Base-by-base conservation (phyloP, 1,140 invertebrate genomes). In the Philopotamus ludificatus region DNA sequence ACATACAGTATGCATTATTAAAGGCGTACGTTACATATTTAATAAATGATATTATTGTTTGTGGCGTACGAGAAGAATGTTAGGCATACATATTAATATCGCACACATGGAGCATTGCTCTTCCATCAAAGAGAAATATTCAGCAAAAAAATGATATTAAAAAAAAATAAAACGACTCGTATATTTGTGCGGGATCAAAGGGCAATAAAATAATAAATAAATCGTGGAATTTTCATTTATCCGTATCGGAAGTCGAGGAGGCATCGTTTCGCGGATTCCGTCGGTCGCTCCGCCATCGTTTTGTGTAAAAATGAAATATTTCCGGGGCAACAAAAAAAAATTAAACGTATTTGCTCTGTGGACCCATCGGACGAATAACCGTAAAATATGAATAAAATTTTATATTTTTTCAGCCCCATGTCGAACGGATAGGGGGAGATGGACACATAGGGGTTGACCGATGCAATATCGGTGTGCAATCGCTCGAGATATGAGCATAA, bases 141-240 rank as follows among this genome's bases (percentile, higher is more conserved):
- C n/a, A n/a, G n/a, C n/a, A n/a, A n/a, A n/a, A n/a, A n/a, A n/a
- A n/a, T n/a, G n/a, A n/a, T n/a, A n/a, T n/a, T n/a, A n/a, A n/a
- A n/a, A n/a, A n/a, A n/a, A n/a, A n/a, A n/a, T n/a, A n/a, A n/a
- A n/a, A n/a, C n/a, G n/a, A n/a, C n/a, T n/a, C 15, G 4, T 16
- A 47, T 47, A 15, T 7, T 47, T 4, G 44, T 15, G 18, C n/a
- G 44, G 44, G 41, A 68, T 68, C 67, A 68, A 68, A 68, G 67
- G 50, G 34, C 39, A 68, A 65, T 61, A 68, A 68, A 62, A 65
- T 65, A 68, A 61, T 64, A 58, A 34, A 65, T 68, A 68, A 68
- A 63, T 68, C 63, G 63, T 57, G 67, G 67, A 68, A 68, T 68
- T 68, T 68, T 68, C 58, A 68, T 68, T 65, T 68, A 58, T 65